phyloP scores from a whole-genome alignment of 37 sponge, comb jelly and placozoan species.

The Mnemiopsis leidyi region DNA sequence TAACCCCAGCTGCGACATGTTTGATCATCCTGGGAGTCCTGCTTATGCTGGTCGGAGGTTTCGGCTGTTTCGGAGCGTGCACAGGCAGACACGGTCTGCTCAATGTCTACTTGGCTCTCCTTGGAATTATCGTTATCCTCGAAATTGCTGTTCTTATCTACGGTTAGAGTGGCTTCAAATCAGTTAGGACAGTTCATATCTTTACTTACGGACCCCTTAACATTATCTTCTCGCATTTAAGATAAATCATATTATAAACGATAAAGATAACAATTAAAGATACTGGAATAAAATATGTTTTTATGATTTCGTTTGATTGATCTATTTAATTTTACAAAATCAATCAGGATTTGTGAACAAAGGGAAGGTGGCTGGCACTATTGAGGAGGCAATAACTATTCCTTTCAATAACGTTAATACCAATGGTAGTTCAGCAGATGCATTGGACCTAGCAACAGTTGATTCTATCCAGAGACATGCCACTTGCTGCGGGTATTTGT shows the following conservation, averaged over 20 bases:
- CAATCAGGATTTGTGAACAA: constrained; percentile 19
- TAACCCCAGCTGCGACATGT: background rate
- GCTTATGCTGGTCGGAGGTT: background rate
- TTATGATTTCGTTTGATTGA: too few species aligned
- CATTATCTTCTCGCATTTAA: too few species aligned
- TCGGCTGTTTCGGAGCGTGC: constrained; percentile 31
- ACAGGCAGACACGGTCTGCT: constrained; percentile 11
- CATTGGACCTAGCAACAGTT: background rate
- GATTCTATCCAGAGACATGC: background rate
- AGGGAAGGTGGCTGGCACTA: background rate
- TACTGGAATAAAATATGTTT: too few species aligned
- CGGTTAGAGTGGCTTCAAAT: background rate
- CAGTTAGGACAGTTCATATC: too few species aligned
- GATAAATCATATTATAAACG: too few species aligned
- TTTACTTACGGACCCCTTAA: too few species aligned
- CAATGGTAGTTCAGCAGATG: background rate
- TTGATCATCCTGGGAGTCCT: constrained; percentile 3
- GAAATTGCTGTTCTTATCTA: background rate
- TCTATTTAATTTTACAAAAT: too few species aligned
- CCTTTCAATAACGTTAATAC: background rate
- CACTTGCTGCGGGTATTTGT: constrained; percentile 27
- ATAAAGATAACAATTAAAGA: too few species aligned
- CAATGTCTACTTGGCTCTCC: background rate
- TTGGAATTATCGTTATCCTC: background rate
- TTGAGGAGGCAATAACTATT: background rate